These are phyloP conservation scores for Anoplius nigerrimus DNA, from an alignment of 2,888 invertebrate genomes.

Conservation along the genomic window DNA sequence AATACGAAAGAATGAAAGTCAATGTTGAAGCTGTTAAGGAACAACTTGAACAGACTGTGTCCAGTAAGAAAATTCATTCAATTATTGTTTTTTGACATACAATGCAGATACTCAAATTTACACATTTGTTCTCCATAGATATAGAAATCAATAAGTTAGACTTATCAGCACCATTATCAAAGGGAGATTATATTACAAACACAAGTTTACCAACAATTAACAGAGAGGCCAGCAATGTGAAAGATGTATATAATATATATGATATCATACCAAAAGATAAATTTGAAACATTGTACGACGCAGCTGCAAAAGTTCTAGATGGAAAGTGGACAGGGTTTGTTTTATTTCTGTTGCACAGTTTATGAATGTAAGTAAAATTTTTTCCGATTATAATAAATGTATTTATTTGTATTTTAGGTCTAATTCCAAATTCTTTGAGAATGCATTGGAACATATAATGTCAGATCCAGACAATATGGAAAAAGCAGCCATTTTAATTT, in stretches of 20 bases:
- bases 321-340: slow-evolving; percentile 52
- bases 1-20: slow-evolving; percentile 78
- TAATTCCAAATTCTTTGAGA: slow-evolving; percentile 57
- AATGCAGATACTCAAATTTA: not conserved
- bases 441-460: slow-evolving; percentile 44
- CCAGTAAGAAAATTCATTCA: slow-evolving; percentile 66
- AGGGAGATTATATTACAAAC: slow-evolving; percentile 47
- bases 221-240: slow-evolving; percentile 60
- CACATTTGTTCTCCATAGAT: slow-evolving; percentile 82
- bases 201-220: slow-evolving; percentile 63
- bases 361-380: slow-evolving; percentile 2
- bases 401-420: slow-evolving; percentile 33
- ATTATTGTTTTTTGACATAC: not conserved
- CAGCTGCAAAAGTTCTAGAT: slow-evolving; percentile 50
- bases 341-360: slow-evolving; percentile 22
- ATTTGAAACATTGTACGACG: slow-evolving; percentile 59
- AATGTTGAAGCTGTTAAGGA: slow-evolving; percentile 79
- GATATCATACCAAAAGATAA: slow-evolving; percentile 67
- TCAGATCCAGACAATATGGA: slow-evolving; percentile 43
- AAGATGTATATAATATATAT: slow-evolving; percentile 67
- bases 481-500: slow-evolving; percentile 64
- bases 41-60: slow-evolving; percentile 78
- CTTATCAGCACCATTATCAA: slow-evolving; percentile 23
- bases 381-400: not conserved
- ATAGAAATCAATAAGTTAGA: slow-evolving; percentile 61